These are phyloP conservation scores for Ganaspis sp. DNA, from an alignment of 1,140 invertebrate genomes.

Conservation along the genomic window DNA sequence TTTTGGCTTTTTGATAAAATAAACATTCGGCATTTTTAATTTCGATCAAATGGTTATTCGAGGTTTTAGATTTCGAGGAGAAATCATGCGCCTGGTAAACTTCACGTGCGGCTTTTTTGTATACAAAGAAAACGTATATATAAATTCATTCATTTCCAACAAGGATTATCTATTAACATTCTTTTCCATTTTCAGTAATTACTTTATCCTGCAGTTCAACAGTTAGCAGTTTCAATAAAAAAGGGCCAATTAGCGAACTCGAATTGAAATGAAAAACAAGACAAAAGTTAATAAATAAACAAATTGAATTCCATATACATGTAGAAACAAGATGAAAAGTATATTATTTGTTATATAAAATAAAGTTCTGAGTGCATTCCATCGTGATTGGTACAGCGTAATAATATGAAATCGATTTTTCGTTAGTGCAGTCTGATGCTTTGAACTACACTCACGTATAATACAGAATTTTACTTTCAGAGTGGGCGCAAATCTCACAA, in stretches of 20 bases:
- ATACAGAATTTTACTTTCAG: constrained; percentile 14
- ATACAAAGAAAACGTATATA: no score
- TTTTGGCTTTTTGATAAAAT: no score
- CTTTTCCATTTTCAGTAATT: not conserved
- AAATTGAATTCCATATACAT: not conserved
- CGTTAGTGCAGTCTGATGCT: not conserved
- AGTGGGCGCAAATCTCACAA: not conserved
- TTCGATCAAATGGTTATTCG: no score
- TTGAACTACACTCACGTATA: constrained; percentile 16
- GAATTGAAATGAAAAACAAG: not conserved
- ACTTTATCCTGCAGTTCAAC: not conserved
- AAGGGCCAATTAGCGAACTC: not conserved
- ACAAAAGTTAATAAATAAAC: not conserved
- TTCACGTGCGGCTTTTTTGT: no score
- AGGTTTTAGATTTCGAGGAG: no score
- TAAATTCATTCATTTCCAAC: no score
- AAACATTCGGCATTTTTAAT: no score
- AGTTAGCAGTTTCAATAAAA: not conserved
- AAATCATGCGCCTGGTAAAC: no score
- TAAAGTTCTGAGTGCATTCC: not conserved
- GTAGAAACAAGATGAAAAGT: not conserved
- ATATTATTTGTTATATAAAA: not conserved
- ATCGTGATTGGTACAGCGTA: constrained; percentile 21
- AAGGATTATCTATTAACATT: not conserved
- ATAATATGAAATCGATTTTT: constrained; percentile 23